These are phyloP conservation scores for Atta colombica DNA, from an alignment of 1,140 invertebrate genomes.

Conservation along the genomic window DNA sequence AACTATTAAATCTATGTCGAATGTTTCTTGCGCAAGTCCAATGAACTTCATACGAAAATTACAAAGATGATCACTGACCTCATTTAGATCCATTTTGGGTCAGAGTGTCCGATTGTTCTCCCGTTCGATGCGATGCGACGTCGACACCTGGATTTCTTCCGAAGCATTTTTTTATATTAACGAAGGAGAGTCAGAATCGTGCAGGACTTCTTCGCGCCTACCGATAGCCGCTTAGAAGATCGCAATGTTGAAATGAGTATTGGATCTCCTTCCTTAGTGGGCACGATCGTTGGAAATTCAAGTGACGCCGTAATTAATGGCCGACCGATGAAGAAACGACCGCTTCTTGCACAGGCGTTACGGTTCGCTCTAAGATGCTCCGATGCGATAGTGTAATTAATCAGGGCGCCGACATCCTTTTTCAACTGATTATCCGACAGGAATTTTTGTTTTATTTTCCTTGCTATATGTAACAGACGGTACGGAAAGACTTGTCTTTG, in stretches of 20 bases:
- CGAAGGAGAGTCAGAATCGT: slow-evolving; percentile 35
- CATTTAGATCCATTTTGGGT: slow-evolving; percentile 46
- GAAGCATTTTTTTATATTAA: slow-evolving; percentile 45
- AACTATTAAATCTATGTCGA: slow-evolving; percentile 82
- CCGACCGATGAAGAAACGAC: slow-evolving; percentile 55
- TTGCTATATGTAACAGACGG: slow-evolving; percentile 23
- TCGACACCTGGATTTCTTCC: slow-evolving; percentile 72
- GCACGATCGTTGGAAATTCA: slow-evolving; percentile 74
- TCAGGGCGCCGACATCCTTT: slow-evolving; percentile 71
- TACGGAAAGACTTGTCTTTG: slow-evolving; percentile 21
- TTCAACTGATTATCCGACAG: slow-evolving; percentile 67
- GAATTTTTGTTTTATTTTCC: slow-evolving; percentile 42
- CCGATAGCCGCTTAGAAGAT: slow-evolving; percentile 65
- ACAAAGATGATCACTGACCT: slow-evolving; percentile 62
- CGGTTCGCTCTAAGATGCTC: slow-evolving; percentile 51
- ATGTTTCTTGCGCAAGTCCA: slow-evolving; percentile 71
- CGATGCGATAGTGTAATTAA: slow-evolving; percentile 71
- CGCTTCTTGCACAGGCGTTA: slow-evolving; percentile 66
- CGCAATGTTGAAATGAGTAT: slow-evolving; percentile 62
- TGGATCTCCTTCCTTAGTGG: slow-evolving; percentile 73
- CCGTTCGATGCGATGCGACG: slow-evolving; percentile 4
- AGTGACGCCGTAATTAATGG: slow-evolving; percentile 77
- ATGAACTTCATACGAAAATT: slow-evolving; percentile 59
- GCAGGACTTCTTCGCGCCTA: slow-evolving; percentile 70
- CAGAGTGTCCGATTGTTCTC: slow-evolving; percentile 13